Evolutionary conservation across 2,113 vertebrate genomes (phyloP), one percentile per base, ranked within the genome.

Genomic region (Hiodon alosoides): DNA sequence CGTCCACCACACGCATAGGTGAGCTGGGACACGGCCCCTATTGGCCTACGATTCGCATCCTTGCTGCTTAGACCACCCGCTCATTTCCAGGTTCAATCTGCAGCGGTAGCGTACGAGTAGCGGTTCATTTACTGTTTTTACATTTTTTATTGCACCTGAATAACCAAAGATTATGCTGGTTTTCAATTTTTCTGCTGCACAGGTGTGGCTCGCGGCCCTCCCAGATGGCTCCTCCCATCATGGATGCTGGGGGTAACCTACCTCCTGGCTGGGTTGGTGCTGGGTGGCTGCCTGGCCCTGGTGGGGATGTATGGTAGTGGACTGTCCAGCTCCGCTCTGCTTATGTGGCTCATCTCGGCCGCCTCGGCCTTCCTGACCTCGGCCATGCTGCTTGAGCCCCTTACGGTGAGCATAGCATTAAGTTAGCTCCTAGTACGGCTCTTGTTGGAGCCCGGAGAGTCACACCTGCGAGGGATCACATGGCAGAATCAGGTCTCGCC

Each of bases 1-100:
- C 80, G 47, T 91, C 90, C 72, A 79, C 83, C 52, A 93, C 91
- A 16, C 89, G 90, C 57, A 90, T 93, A 52, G 92, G 92, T 93
- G 71, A 80, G 79, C 8, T 7, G 14, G 67, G 54, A 73, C 50
- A 10, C n/a, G 2, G 7, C 31, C 31, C 9, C 13, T 11, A 10
- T 53, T 3, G 51, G 46, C n/a, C 17, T 11, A 4, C 16, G 6
- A 47, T 57, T 47, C 0, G 50, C 6, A 8, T 11, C 55, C 6
- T 11, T 57, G 6, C 11, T 6, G 11, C 6, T 11, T 1, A 11
- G 55, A 11, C 55, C 6, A 57, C 11, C 6, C 2, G 11, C 11
- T 57, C 11, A 57, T 8, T 8, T 6, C 11, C 55, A 6, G 55
- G 6, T 57, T 8, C 11, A 57, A 57, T 57, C 6, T 2, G 11